Conservation (phyloP, 37 sponge, comb jelly and placozoan genomes). For the Dysidea cf. avara region DNA sequence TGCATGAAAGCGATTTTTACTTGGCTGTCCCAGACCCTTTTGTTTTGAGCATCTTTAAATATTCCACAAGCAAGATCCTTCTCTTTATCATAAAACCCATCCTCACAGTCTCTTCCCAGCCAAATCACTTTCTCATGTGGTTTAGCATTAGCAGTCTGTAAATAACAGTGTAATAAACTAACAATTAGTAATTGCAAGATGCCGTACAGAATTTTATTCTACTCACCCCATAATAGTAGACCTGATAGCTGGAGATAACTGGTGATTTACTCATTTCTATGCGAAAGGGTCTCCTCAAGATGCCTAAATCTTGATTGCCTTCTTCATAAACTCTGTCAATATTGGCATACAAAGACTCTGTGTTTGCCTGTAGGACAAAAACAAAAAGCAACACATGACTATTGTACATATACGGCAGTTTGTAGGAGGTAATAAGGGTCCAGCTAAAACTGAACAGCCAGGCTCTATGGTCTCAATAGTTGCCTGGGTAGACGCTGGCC, state of each 20-base stretch:
- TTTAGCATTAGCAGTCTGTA: conserved; percentile 62
- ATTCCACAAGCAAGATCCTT: conserved; percentile 46
- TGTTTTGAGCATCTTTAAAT: conserved; percentile 12
- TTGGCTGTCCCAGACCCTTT: conserved; percentile 69
- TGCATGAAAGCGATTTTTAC: conserved; percentile 8
- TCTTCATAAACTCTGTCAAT: conserved; percentile 53
- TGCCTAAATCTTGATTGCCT: conserved; percentile 22
- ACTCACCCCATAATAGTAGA: conserved; percentile 66
- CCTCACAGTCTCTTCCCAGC: conserved; percentile 31
- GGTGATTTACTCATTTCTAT: conserved; percentile 64
- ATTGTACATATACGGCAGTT: not conserved
- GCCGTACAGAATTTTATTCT: not conserved
- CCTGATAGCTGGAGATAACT: conserved; percentile 56
- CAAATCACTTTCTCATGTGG: conserved; percentile 42
- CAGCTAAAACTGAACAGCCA: no score
- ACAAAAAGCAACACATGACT: not conserved
- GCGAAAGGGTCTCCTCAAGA: conserved; percentile 67
- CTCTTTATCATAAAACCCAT: conserved; percentile 20
- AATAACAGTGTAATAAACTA: not conserved
- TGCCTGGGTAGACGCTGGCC: no score
- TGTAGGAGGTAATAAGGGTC: not conserved
- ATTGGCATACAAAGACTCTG: conserved; percentile 76
- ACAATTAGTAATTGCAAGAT: not conserved
- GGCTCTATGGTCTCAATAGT: no score
- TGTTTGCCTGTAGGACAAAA: conserved; percentile 17